phyloP scores from a whole-genome alignment of 2,113 vertebrate species.

The Willisornis vidua region DNA sequence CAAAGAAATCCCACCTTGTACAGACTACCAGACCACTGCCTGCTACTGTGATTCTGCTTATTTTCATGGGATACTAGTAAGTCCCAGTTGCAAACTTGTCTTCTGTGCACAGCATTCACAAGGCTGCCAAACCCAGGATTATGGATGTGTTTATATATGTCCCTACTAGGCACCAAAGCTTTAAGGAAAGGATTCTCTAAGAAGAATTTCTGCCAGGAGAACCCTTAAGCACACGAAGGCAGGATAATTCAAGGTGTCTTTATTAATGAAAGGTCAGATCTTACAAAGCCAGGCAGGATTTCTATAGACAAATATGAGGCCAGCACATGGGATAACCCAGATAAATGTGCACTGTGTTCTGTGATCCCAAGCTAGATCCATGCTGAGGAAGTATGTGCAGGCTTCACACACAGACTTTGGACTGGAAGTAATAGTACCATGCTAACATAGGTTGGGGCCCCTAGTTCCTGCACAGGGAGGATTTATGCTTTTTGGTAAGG shows the following conservation, averaged over 20 bases:
- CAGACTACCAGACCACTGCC: not conserved
- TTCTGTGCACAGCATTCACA: not conserved
- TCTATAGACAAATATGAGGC: not conserved
- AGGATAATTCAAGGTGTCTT: not conserved
- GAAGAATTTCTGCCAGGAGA: not conserved
- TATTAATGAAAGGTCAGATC: not conserved
- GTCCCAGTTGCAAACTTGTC: not conserved
- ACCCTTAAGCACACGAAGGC: not conserved
- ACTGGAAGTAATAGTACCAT: not conserved
- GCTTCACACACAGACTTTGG: not conserved
- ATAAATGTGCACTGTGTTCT: accelerated
- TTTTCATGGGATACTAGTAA: not conserved
- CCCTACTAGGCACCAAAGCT: not conserved
- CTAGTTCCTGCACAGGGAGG: not conserved
- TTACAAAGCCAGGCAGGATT: not conserved
- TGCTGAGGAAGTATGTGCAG: not conserved
- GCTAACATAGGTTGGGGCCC: not conserved
- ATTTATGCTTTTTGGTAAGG: not conserved
- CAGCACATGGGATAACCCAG: not conserved
- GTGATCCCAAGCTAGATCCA: not conserved
- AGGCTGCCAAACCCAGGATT: not conserved
- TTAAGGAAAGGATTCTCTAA: not conserved
- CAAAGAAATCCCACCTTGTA: not conserved
- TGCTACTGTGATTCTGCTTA: not conserved
- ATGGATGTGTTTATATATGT: not conserved